Evolutionary conservation across 1,140 invertebrate species (phyloP).

Genomic region (Wiebesia pumilae): DNA sequence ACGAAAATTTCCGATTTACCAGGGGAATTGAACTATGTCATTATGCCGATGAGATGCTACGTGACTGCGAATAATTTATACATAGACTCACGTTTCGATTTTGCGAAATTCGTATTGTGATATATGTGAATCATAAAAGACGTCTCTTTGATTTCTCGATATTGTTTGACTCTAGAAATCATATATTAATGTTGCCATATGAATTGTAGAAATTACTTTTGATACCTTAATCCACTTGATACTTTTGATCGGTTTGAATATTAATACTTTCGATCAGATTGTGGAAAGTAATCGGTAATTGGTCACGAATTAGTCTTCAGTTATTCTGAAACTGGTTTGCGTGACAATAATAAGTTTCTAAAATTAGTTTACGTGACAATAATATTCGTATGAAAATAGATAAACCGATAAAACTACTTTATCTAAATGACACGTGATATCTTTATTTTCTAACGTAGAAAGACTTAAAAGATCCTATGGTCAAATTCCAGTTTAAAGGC

Average conservation of each 20-base stretch:
- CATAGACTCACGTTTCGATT: not conserved
- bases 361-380: not conserved
- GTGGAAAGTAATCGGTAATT: not conserved
- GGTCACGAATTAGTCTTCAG: not conserved
- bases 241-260: not conserved
- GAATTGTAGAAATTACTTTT: not conserved
- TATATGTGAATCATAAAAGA: not conserved
- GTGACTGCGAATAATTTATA: not conserved
- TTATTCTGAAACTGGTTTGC: not conserved
- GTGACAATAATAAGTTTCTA: not conserved
- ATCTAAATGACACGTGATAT: not conserved
- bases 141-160: not conserved
- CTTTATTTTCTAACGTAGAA: not conserved
- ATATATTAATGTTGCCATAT: not conserved
- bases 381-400: not conserved
- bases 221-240: not conserved
- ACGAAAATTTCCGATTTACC: not conserved
- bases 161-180: not conserved
- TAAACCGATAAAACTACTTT: not conserved
- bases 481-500: too few species aligned
- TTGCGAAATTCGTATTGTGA: not conserved
- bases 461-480: not conserved
- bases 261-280: not conserved
- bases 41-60: not conserved
- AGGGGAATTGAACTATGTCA: not conserved